phyloP scores from a whole-genome alignment of 1,140 invertebrate species.

The Brachionus calyciflorus region DNA sequence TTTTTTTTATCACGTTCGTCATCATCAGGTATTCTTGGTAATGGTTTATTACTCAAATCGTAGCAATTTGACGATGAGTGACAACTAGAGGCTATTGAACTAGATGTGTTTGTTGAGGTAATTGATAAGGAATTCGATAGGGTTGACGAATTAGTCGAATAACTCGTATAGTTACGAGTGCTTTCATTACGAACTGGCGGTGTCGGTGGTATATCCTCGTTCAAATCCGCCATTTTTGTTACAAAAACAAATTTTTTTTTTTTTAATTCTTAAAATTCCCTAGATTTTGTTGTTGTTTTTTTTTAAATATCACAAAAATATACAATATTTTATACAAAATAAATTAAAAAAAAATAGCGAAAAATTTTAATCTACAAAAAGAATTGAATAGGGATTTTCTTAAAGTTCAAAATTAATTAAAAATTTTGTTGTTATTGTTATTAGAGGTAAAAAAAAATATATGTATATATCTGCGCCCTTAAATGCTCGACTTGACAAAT shows the following conservation, averaged over 20 bases:
- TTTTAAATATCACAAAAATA: too few relatives aligned
- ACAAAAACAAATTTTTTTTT: neutral
- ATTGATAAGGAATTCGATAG: neutral
- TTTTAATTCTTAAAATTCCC: too few relatives aligned
- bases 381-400: too few relatives aligned
- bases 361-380: conserved; percentile 37
- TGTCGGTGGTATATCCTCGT: conserved; percentile 19
- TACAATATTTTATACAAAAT: too few relatives aligned
- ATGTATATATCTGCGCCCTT: neutral
- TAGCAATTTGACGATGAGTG: neutral
- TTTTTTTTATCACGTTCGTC: conserved; percentile 31
- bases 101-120: conserved; percentile 10
- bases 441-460: too few relatives aligned
- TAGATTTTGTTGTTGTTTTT: too few relatives aligned
- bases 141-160: neutral
- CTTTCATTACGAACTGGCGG: conserved; percentile 42
- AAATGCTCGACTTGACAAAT: conserved; percentile 15
- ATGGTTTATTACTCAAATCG: conserved; percentile 2
- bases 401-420: conserved; percentile 27
- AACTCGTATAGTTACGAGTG: neutral
- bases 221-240: conserved; percentile 1
- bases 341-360: neutral
- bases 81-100: conserved; percentile 16
- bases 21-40: conserved; percentile 28
- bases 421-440: too few relatives aligned